phyloP scores from a whole-genome alignment of 2,888 invertebrate species.

The Dorcus parallelipipedus region DNA sequence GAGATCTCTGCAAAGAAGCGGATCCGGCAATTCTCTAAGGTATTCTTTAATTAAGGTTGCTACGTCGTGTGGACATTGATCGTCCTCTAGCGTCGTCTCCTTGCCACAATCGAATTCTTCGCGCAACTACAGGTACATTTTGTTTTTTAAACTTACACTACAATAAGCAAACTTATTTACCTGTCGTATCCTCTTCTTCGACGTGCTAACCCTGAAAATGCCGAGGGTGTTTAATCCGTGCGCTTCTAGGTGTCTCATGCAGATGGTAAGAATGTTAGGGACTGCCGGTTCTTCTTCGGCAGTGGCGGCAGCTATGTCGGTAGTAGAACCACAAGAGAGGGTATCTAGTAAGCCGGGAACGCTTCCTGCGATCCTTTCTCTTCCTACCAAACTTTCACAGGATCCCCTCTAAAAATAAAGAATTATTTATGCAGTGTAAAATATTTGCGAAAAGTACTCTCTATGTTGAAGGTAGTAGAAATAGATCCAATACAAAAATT shows the following conservation, averaged over 20 bases:
- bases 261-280: constrained; percentile 74
- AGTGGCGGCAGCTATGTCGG: constrained; percentile 48
- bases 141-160: neutral
- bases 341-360: constrained; percentile 49
- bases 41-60: constrained; percentile 91
- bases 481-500: too few species aligned
- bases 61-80: constrained; percentile 89
- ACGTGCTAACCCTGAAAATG: constrained; percentile 88
- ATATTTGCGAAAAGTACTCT: neutral
- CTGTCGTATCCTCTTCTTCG: constrained; percentile 89
- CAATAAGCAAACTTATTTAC: constrained; percentile 48
- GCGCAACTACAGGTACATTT: constrained; percentile 62
- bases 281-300: constrained; percentile 56
- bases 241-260: constrained; percentile 76
- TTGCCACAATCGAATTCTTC: constrained; percentile 87
- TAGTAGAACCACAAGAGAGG: constrained; percentile 47
- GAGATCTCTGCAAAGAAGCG: constrained; percentile 82
- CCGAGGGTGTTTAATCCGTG: constrained; percentile 83
- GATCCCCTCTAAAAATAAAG: constrained; percentile 66
- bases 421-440: neutral
- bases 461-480: too few species aligned
- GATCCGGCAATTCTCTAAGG: constrained; percentile 88
- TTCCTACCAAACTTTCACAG: constrained; percentile 65
- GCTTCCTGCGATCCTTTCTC: constrained; percentile 56
- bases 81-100: constrained; percentile 68